A percentile compares a stretch with the other conserved stretches of the same genome.
These are phyloP conservation scores for Trachymyrmex cornetzi DNA, from an alignment of 1,140 invertebrate species.

Conservation along the genomic window DNA sequence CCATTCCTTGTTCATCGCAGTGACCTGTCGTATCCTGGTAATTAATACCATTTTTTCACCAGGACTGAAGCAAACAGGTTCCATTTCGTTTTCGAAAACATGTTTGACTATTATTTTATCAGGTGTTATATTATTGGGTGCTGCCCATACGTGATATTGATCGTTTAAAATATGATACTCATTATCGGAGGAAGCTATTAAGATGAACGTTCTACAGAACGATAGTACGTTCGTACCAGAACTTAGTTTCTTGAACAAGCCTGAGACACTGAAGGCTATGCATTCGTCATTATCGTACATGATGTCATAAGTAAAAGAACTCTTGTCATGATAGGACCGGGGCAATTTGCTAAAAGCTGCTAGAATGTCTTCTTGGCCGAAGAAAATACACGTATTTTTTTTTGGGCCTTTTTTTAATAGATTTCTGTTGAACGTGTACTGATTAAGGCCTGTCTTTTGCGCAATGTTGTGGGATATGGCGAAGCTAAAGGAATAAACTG, in stretches of 20 bases:
- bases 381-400: slow-evolving; percentile 69
- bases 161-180: slow-evolving; percentile 84
- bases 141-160: slow-evolving; percentile 77
- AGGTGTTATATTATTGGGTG: slow-evolving; percentile 47
- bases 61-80: slow-evolving; percentile 72
- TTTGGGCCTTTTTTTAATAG: slow-evolving; percentile 26
- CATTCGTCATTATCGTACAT: slow-evolving; percentile 71
- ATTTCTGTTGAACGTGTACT: slow-evolving; percentile 68
- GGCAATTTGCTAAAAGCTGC: slow-evolving; percentile 76
- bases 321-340: slow-evolving; percentile 78
- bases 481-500: slow-evolving; percentile 82
- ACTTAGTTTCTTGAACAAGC: slow-evolving; percentile 76
- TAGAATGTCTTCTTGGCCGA: slow-evolving; percentile 80
- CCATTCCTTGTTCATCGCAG: slow-evolving; percentile 78
- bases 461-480: slow-evolving; percentile 55
- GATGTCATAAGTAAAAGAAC: slow-evolving; percentile 78
- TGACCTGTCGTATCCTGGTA: slow-evolving; percentile 72
- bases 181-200: slow-evolving; percentile 75
- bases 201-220: slow-evolving; percentile 82
- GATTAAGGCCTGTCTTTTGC: slow-evolving; percentile 51
- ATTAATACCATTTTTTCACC: slow-evolving; percentile 78
- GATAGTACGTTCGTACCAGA: slow-evolving; percentile 69
- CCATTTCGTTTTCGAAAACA: slow-evolving; percentile 16
- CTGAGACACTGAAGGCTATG: slow-evolving; percentile 77
- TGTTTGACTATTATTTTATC: slow-evolving; percentile 59